Evolutionary conservation across 2,113 vertebrate species (phyloP).

Genomic region (Scopus umbretta): DNA sequence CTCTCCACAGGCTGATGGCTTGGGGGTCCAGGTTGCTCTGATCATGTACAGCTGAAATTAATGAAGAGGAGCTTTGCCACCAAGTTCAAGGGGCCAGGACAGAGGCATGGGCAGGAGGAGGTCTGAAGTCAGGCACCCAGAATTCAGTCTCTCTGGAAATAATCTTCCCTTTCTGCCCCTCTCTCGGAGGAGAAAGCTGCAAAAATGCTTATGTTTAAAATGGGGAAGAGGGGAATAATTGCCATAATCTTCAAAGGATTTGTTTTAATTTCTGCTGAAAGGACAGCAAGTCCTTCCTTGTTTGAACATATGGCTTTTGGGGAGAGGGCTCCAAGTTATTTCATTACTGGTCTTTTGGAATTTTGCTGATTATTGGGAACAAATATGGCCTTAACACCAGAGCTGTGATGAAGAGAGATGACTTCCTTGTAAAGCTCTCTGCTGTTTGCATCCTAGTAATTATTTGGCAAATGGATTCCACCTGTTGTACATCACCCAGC

Average conservation of each 20-base stretch:
- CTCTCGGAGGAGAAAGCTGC: not conserved
- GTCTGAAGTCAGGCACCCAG: not conserved
- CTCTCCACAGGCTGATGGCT: not conserved
- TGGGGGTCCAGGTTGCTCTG: not conserved
- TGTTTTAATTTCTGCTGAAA: constrained; percentile 37
- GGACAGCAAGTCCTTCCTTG: not conserved
- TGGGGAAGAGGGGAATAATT: not conserved
- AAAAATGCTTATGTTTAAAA: not conserved
- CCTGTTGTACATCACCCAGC: constrained; percentile 24
- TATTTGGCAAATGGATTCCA: constrained; percentile 31
- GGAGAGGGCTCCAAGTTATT: not conserved
- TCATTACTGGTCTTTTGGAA: not conserved
- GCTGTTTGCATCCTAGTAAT: constrained; percentile 17
- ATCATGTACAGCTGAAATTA: not conserved
- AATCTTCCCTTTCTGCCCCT: not conserved
- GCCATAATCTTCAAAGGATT: constrained; percentile 29
- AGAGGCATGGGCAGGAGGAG: not conserved
- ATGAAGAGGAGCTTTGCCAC: not conserved
- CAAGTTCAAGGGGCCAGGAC: not conserved
- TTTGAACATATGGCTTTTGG: constrained; percentile 16
- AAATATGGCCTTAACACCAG: constrained; percentile 8
- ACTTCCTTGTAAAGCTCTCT: constrained; percentile 21
- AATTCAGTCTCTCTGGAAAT: not conserved
- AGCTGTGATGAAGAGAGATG: constrained; percentile 19
- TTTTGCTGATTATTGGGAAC: not conserved